A percentile compares a stretch with the other conserved stretches of the same genome.
Evolutionary conservation across 2,113 vertebrate genomes (phyloP).

Genomic region (Daphoenositta chrysoptera): DNA sequence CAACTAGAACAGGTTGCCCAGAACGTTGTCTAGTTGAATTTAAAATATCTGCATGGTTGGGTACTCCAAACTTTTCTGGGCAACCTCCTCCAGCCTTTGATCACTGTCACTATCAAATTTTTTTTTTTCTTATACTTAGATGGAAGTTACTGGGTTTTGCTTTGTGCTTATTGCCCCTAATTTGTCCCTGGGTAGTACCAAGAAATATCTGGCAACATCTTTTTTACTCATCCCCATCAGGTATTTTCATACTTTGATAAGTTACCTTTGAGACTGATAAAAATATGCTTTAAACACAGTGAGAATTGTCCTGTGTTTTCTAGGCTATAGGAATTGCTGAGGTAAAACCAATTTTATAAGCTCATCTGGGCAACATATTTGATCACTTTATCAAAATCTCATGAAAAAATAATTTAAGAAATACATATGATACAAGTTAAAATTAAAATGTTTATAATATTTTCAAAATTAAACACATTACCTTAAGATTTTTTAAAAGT

Average conservation of each 20-base stretch:
- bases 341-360: background rate
- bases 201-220: background rate
- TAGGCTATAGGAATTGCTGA: background rate
- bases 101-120: background rate
- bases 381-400: background rate
- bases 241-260: background rate
- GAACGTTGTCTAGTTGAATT: background rate
- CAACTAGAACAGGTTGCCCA: background rate
- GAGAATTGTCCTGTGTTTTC: background rate
- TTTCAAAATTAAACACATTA: background rate
- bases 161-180: background rate
- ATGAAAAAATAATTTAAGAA: background rate
- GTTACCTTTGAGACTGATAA: background rate
- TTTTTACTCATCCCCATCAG: background rate
- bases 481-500: background rate
- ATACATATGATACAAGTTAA: background rate
- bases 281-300: rapidly evolving
- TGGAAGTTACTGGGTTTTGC: background rate
- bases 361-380: background rate
- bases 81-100: background rate
- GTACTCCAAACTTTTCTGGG: background rate
- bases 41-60: background rate
- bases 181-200: background rate
- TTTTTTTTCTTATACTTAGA: background rate
- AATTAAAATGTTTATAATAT: background rate